Conservation (phyloP, 2,113 vertebrate genomes). For the Psittacula cyanocephala region DNA sequence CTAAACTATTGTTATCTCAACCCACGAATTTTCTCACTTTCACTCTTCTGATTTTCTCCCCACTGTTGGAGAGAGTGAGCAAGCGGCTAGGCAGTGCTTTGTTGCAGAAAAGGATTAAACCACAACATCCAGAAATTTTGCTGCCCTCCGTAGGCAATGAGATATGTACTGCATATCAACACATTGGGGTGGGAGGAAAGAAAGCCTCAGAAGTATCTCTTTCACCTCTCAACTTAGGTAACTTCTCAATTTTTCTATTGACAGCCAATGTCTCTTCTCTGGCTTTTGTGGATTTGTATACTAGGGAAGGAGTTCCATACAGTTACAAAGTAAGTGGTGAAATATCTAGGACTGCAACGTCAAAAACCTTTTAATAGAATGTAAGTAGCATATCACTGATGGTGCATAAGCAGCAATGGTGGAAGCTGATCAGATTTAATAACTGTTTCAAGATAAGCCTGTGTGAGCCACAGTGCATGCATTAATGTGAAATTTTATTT, state of each 20-base stretch:
- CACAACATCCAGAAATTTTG: background rate
- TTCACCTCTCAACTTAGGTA: background rate
- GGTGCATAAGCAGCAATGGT: background rate
- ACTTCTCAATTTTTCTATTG: background rate
- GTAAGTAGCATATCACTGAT: background rate
- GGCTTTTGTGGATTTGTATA: background rate
- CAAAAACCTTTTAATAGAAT: background rate
- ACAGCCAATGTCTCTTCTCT: background rate
- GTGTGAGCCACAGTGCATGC: background rate
- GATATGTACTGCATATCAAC: background rate
- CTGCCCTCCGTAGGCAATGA: background rate
- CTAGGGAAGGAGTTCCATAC: background rate
- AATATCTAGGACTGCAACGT: background rate
- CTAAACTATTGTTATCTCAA: background rate
- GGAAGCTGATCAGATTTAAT: background rate
- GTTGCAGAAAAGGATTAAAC: background rate
- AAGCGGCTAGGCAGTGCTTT: background rate
- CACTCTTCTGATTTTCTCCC: background rate
- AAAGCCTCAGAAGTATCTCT: background rate
- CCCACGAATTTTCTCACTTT: background rate
- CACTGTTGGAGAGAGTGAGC: background rate
- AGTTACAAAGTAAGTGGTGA: background rate
- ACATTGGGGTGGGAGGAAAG: background rate
- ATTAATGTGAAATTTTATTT: background rate
- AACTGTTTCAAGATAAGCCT: background rate